Conservation (phyloP, 2,113 vertebrate genomes). For the Lophotis ruficrista region DNA sequence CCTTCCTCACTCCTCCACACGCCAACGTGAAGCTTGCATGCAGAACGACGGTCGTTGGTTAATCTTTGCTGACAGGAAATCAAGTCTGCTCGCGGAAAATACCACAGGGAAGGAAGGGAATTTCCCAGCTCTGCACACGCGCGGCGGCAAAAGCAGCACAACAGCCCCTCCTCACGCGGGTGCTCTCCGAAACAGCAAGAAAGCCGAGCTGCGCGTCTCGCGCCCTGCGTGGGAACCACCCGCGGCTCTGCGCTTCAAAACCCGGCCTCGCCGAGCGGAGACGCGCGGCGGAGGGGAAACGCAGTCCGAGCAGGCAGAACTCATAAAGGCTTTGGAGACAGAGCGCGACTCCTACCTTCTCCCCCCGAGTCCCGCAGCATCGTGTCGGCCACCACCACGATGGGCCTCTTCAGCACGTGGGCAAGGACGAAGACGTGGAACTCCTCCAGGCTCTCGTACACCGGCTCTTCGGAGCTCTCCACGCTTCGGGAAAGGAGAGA, state of each 20-base stretch:
- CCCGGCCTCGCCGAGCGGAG: rapidly evolving
- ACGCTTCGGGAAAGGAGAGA: conserved; percentile 58
- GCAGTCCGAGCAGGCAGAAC: rapidly evolving
- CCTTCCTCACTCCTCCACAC: neutral
- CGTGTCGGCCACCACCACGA: conserved; percentile 96
- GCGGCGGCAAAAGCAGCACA: neutral
- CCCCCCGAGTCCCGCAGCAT: conserved; percentile 97
- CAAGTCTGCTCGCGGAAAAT: neutral
- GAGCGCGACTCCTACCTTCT: conserved; percentile 78
- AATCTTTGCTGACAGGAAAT: neutral
- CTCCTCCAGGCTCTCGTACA: conserved; percentile 97
- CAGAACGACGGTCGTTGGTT: neutral
- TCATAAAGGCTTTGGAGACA: neutral
- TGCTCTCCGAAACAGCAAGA: neutral
- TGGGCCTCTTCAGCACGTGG: conserved; percentile 90
- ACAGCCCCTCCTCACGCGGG: rapidly evolving
- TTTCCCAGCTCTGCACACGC: neutral
- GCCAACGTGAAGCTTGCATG: neutral
- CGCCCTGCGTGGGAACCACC: rapidly evolving
- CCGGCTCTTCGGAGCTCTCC: conserved; percentile 91
- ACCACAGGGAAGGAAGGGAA: rapidly evolving
- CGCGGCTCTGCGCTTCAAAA: rapidly evolving
- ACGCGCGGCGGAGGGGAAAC: rapidly evolving
- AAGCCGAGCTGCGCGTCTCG: neutral
- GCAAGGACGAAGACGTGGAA: conserved; percentile 96